Evolutionary conservation across 2,888 invertebrate genomes (phyloP).

Genomic region (Drosophila diplacantha): DNA sequence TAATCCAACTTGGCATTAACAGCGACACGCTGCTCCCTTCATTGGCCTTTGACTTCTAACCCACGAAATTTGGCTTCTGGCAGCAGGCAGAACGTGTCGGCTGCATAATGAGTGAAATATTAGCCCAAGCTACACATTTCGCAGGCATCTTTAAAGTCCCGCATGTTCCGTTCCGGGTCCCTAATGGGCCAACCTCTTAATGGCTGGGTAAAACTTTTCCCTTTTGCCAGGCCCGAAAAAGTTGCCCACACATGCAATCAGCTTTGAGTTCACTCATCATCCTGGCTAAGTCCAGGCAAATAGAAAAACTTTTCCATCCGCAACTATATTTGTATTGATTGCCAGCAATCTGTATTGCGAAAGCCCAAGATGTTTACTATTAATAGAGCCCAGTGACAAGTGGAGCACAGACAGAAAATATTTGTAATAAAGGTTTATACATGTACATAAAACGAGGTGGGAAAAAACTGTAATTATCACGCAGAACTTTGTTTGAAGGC

Average conservation of each 20-base stretch:
- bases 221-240: slow-evolving; percentile 10
- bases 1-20: slow-evolving; percentile 27
- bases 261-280: slow-evolving; percentile 20
- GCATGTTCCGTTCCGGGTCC: slow-evolving; percentile 8
- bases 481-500: background rate
- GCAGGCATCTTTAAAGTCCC: slow-evolving; percentile 4
- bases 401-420: slow-evolving; percentile 14
- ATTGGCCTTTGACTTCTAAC: slow-evolving; percentile 16
- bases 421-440: background rate
- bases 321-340: slow-evolving; percentile 25
- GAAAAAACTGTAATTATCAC: background rate
- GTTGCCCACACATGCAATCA: slow-evolving; percentile 31
- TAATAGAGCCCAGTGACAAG: slow-evolving; percentile 42
- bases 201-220: slow-evolving; percentile 8
- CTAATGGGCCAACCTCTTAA: slow-evolving; percentile 7
- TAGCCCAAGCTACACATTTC: slow-evolving; percentile 33
- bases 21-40: slow-evolving; percentile 6
- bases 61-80: slow-evolving; percentile 2
- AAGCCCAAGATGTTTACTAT: slow-evolving; percentile 43
- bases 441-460: too few species aligned
- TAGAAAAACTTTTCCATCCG: slow-evolving; percentile 43
- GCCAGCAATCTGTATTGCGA: slow-evolving; percentile 33
- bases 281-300: slow-evolving; percentile 22
- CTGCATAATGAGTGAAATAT: slow-evolving; percentile 53
- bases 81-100: slow-evolving; percentile 48